Evolutionary conservation across 2,797 vertebrate genomes (phyloP), one percentile per base, ranked within the genome.

Genomic region (Gobio occitaniae): DNA sequence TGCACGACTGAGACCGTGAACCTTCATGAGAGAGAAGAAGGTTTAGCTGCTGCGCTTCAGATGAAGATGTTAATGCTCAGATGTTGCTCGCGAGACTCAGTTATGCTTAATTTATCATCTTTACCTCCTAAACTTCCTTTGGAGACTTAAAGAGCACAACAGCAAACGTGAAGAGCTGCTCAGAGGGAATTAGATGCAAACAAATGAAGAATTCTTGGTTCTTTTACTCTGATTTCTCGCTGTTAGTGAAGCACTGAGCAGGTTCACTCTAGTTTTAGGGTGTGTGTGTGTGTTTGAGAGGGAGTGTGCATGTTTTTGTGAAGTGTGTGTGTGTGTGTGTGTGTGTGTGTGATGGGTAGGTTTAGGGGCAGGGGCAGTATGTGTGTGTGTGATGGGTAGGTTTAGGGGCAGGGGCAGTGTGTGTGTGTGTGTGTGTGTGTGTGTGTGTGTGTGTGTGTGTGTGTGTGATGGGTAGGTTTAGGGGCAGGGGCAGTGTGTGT

Each of bases 301-400:
- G 25, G 25, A 25, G 25, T 25, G 25, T 25, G n/a, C n/a, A n/a
- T n/a, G n/a, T n/a, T n/a, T n/a, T n/a, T n/a, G n/a, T n/a, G n/a
- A n/a, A n/a, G 44, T 66, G 41, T 17, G 36, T 36, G 25, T 32
- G 70, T 21, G 44, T 84, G 29, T 83, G 74, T 36, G 44, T 66
- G 41, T 17, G 36, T 36, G 25, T 32, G 70, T 21, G 44, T 84
- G 29, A n/a, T n/a, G n/a, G n/a, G n/a, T n/a, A n/a, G n/a, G n/a
- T n/a, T n/a, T n/a, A n/a, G n/a, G n/a, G n/a, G n/a, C n/a, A n/a
- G n/a, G n/a, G n/a, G n/a, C n/a, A n/a, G 44, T 66, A 32, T 17
- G 36, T 36, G 25, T 32, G 70, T 21, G 44, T 84, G 29, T 83
- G 74, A n/a, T n/a, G n/a, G n/a, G n/a, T n/a, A n/a, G n/a, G n/a